Percentiles rank a stretch among this genome's conserved stretches.
phyloP scores from a whole-genome alignment of 1,140 invertebrate genomes.

The Bombus turneri region DNA sequence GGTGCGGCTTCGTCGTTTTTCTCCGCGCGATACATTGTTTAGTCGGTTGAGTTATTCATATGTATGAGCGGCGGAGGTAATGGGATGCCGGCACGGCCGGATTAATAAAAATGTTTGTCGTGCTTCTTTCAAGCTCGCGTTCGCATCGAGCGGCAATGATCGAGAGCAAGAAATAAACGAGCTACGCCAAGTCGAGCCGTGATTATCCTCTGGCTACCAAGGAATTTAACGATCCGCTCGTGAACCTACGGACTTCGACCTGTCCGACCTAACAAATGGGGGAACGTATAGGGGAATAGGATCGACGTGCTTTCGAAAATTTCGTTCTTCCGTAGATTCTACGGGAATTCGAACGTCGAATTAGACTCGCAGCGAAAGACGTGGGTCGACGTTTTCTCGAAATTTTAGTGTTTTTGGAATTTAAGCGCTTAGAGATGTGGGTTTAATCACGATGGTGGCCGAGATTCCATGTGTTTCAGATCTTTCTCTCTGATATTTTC shows the following conservation, averaged over 20 bases:
- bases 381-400: constrained; percentile 1
- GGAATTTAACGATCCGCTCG: constrained; percentile 49
- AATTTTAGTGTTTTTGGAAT: background rate
- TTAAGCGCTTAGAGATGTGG: background rate
- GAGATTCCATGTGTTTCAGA: background rate
- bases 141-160: constrained; percentile 28
- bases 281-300: background rate
- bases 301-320: constrained; percentile 8
- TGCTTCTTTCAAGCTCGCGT: constrained; percentile 10
- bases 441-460: background rate
- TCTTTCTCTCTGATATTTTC: background rate
- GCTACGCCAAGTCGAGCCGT: background rate
- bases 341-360: background rate
- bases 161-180: constrained; percentile 43
- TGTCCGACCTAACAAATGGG: background rate
- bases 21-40: constrained; percentile 31
- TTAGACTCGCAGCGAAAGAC: background rate
- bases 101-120: constrained; percentile 47
- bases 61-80: constrained; percentile 22
- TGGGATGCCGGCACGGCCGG: constrained; percentile 21
- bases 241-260: constrained; percentile 11
- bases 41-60: constrained; percentile 29
- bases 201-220: constrained; percentile 31
- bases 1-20: background rate
- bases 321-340: background rate